Percentiles rank a stretch among this genome's conserved stretches.
Evolutionary conservation across 1,140 invertebrate genomes (phyloP).

Genomic region (Temnothorax curvispinosus): DNA sequence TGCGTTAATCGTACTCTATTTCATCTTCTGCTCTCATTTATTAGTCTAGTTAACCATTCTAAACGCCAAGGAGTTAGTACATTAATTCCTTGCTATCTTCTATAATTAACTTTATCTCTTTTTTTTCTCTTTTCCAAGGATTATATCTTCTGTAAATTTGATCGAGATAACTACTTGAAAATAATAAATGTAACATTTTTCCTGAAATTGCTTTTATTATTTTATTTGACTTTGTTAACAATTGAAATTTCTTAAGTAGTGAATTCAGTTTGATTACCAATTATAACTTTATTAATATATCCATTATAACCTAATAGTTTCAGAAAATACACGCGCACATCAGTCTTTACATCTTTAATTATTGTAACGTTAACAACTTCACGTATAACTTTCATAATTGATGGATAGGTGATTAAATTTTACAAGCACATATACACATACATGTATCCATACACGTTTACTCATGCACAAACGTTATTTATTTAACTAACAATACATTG

Average conservation of each 20-base stretch:
- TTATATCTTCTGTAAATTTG: slow-evolving; percentile 12
- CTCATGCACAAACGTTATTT: not conserved
- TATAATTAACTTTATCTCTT: slow-evolving; percentile 13
- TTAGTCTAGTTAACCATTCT: slow-evolving; percentile 21
- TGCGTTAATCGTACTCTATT: slow-evolving; percentile 5
- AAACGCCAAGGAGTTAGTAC: not conserved
- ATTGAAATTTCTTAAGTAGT: not conserved
- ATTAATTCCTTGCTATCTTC: slow-evolving; percentile 1
- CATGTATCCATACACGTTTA: not conserved
- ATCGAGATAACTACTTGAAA: not conserved
- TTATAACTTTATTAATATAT: slow-evolving; percentile 24
- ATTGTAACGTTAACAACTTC: slow-evolving; percentile 13
- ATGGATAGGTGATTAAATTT: slow-evolving; percentile 7
- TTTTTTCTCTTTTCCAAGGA: not conserved
- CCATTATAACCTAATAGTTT: not conserved
- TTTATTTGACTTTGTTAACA: not conserved
- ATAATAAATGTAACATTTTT: not conserved
- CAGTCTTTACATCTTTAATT: not conserved
- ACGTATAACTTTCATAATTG: not conserved
- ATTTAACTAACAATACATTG: not conserved
- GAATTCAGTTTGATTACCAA: not conserved
- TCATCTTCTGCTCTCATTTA: slow-evolving; percentile 25
- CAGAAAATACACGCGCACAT: not conserved
- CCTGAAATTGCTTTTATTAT: not conserved
- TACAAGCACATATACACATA: not conserved